Evolutionary conservation across 2,888 invertebrate species (phyloP).

Genomic region (Melanchra persicariae): DNA sequence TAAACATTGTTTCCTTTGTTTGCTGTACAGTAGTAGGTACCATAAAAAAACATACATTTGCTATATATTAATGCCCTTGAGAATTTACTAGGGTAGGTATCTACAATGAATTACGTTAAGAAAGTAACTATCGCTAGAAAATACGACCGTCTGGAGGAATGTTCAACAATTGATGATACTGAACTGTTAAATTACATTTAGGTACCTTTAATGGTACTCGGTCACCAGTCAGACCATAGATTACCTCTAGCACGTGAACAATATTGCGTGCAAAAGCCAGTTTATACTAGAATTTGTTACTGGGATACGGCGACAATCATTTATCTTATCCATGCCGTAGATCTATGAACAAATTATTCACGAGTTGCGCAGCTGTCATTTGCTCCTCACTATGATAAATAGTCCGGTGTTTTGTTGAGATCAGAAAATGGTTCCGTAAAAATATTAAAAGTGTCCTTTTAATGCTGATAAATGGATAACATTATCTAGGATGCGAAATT

Average conservation of each 20-base stretch:
- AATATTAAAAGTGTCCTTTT: slow-evolving; percentile 12
- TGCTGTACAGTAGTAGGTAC: too few relatives aligned
- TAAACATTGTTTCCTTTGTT: too few relatives aligned
- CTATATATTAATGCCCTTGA: background rate
- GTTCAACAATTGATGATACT: background rate
- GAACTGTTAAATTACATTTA: slow-evolving; percentile 1
- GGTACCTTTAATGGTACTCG: background rate
- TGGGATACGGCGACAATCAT: slow-evolving; percentile 42
- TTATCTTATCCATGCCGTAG: slow-evolving; percentile 55
- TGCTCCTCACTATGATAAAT: slow-evolving; percentile 55
- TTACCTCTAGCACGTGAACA: slow-evolving; percentile 28
- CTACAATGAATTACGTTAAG: slow-evolving; percentile 8
- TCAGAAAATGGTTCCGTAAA: slow-evolving; percentile 28
- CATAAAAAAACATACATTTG: too few relatives aligned
- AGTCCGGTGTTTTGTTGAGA: slow-evolving; percentile 45
- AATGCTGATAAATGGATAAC: slow-evolving; percentile 10
- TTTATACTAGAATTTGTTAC: slow-evolving; percentile 35
- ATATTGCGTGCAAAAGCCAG: slow-evolving; percentile 42
- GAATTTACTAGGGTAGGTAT: slow-evolving; percentile 1
- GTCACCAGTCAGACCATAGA: slow-evolving; percentile 14
- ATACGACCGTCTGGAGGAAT: background rate
- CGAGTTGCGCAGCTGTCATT: slow-evolving; percentile 58
- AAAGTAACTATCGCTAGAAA: background rate
- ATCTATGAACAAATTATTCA: slow-evolving; percentile 63
- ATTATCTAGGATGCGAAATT: background rate